Base-by-base conservation (phyloP, 2,888 invertebrate genomes). In the Pseudolycoriella hygida region DNA sequence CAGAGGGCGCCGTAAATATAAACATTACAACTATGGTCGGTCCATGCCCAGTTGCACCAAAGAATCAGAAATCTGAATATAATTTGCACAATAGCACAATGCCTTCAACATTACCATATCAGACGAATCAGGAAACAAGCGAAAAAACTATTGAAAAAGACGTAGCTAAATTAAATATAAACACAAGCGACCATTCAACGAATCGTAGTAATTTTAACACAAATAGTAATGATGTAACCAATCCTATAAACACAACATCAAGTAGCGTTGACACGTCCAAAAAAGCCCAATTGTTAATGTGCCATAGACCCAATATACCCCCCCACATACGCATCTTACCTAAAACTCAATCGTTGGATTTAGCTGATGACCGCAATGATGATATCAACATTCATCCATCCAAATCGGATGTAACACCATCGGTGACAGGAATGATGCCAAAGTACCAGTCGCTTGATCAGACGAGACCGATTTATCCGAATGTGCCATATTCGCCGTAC, bases 401-500 rank as follows among this genome's bases (percentile, higher is more conserved):
- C 12, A n/a, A n/a, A 8, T 17, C 15, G 15, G 38, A 20, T 8
- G 32, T 44, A 38, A 3, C 31, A 31, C n/a, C 42, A 40, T 38
- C 40, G 31, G 12, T 11, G 12, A 6, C 14, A 14, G 50, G 50
- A 17, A 30, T 52, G 40, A 48, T 55, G 46, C 51, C 57, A 42
- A 59, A 57, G 46, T 47, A 55, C 12, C 58, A 59, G 52, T 56
- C 58, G 38, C 45, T 70, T 19, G 70, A 68, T 50, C 66, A 12
- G 60, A 70, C 65, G 57, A 72, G 70, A 61, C 82, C 69, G 58
- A 80, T 76, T 65, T 84, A 66, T 67, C 83, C 73, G 54, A 83
- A 76, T 66, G 77, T 76, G 57, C 80, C 74, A 41, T 78, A 77
- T 60, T 72, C 83, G 52, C 76, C 82, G 1, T 77, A 76, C 56